Evolutionary conservation across 2,888 invertebrate species (phyloP), one percentile per base, ranked within the genome.

Genomic region (Sarcophaga subvicina): DNA sequence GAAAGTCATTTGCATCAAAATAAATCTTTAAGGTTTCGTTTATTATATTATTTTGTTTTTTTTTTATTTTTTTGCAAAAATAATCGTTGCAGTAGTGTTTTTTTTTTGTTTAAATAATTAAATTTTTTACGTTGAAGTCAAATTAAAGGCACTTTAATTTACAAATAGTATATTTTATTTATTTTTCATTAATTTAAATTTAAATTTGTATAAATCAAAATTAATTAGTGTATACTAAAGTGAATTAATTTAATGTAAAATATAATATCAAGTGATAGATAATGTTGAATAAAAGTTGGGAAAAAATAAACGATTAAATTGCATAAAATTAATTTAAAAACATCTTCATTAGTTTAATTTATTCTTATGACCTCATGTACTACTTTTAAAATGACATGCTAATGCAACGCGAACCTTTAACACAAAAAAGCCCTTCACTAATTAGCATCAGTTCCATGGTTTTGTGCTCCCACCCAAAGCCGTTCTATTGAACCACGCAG

Each of bases 91-190:
- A 62, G 14, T 20, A 20, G 60, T 75, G 45, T 77, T 22, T 79
- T 70, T 17, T 71, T 54, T 72, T 54, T 71, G 49, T 63, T 37
- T 37, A 37, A 37, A 37, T 73, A 37, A 37, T 37, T 37, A 37
- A 37, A 37, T 37, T 37, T 37, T 37, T 37, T 37, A 73, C 70
- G 70, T 71, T 49, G 49, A 67, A 84, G 79, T 79, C 71, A 80
- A 85, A 76, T 80, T 62, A 85, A 85, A 85, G 80, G 85, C 85
- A 85, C 85, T 80, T 85, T 60, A 85, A 80, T 80, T 85, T 72
- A n/a, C 77, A 78, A 72, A 20, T 80, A 79, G 70, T 79, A 14
- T 64, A 47, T n/a, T 73, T 63, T 75, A 59, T 64, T 63, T 27
- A 37, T 49, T 25, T 37, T 73, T 37, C 62, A 45, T 63, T 4